Evolutionary conservation across 2,888 invertebrate species (phyloP).

Genomic region (Protula sp.): DNA sequence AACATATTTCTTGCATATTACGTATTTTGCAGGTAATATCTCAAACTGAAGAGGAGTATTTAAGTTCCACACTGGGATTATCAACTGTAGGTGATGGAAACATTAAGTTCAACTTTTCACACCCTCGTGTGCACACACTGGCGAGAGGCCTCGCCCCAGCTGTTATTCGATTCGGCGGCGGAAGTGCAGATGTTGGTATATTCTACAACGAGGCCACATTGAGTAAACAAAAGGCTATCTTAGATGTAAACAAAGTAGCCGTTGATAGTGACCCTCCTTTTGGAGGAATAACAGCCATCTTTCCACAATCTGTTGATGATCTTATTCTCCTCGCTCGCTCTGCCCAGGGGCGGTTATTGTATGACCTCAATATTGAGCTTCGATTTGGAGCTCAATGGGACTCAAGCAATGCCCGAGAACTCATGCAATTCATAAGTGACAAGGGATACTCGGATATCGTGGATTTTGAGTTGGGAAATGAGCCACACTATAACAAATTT

Average conservation of each 20-base stretch:
- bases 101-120: background rate
- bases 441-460: background rate
- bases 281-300: background rate
- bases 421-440: background rate
- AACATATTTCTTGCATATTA: no score
- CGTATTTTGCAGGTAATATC: background rate
- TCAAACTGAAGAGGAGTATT: background rate
- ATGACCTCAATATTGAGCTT: background rate
- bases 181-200: background rate
- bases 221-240: background rate
- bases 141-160: background rate
- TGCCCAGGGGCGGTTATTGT: background rate
- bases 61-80: background rate
- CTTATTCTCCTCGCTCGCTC: background rate
- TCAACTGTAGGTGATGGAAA: no score
- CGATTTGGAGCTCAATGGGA: background rate
- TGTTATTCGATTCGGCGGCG: background rate
- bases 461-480: constrained; percentile 2
- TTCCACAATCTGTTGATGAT: background rate
- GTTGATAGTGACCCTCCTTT: no score
- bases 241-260: background rate
- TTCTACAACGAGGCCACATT: background rate
- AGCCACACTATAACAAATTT: background rate
- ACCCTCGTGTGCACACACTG: background rate
- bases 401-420: background rate